phyloP scores from a whole-genome alignment of 2,888 invertebrate species.

The Hermaeophaga mercurialis region DNA sequence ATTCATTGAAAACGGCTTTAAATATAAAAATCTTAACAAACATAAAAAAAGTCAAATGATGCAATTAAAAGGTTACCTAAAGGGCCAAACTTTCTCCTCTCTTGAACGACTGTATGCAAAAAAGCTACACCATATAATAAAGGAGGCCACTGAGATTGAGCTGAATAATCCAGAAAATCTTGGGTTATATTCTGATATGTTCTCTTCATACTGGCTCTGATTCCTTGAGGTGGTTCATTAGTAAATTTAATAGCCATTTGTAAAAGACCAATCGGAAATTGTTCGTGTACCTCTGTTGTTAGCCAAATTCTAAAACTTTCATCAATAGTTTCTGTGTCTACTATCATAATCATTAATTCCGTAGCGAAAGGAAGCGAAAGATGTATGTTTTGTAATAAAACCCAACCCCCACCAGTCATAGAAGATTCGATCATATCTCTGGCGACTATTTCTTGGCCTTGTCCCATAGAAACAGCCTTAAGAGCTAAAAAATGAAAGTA shows the following conservation, averaged over 20 bases:
- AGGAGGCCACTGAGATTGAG: constrained; percentile 92
- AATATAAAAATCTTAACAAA: too few species aligned
- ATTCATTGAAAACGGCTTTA: too few species aligned
- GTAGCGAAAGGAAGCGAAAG: constrained; percentile 93
- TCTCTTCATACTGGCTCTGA: constrained; percentile 91
- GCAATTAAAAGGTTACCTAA: too few species aligned
- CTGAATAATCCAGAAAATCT: constrained; percentile 90
- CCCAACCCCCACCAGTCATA: constrained; percentile 80
- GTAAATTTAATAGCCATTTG: constrained; percentile 97
- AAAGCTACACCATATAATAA: constrained; percentile 93
- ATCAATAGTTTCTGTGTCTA: constrained; percentile 83
- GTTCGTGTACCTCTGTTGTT: constrained; percentile 91
- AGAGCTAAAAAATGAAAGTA: constrained; percentile 61
- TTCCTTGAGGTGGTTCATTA: constrained; percentile 94
- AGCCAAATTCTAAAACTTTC: constrained; percentile 86
- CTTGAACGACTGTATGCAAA: constrained; percentile 93
- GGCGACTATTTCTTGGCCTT: constrained; percentile 81
- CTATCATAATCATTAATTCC: constrained; percentile 87
- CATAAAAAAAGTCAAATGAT: too few species aligned
- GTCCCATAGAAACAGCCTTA: constrained; percentile 94
- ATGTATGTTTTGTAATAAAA: constrained; percentile 93
- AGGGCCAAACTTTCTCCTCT: constrained; percentile 93
- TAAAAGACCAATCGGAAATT: constrained; percentile 83
- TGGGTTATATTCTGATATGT: constrained; percentile 90
- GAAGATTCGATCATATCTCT: constrained; percentile 56